Percentiles rank a stretch among this genome's conserved stretches.
Conservation (phyloP, 2,113 vertebrate genomes). For the Echinops telfairi region DNA sequence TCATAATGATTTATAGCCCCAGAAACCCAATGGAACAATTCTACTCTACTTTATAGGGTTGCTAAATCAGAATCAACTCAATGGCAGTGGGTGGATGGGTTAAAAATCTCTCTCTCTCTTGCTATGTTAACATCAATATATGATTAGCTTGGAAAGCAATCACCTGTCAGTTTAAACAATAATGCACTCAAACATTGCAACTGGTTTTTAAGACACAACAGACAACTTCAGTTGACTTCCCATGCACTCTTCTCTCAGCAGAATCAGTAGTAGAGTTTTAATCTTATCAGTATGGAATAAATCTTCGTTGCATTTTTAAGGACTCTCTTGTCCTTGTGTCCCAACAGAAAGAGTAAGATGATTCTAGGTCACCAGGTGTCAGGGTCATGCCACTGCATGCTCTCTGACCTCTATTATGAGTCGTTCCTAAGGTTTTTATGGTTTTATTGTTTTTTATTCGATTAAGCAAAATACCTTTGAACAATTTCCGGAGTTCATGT, state of each 20-base stretch:
- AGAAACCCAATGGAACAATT: too few species aligned
- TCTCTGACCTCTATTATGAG: not conserved
- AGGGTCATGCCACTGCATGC: rapidly evolving
- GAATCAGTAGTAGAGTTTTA: conserved; percentile 4
- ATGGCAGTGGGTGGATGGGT: too few species aligned
- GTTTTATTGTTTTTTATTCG: conserved; percentile 61
- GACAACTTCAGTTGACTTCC: conserved; percentile 53
- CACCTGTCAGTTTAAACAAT: conserved; percentile 62
- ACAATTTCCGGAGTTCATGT: not conserved
- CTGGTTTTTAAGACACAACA: conserved; percentile 74
- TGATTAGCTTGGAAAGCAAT: conserved; percentile 79
- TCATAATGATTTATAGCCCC: too few species aligned
- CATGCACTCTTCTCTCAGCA: conserved; percentile 39
- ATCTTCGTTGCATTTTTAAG: conserved; percentile 49
- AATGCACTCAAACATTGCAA: conserved; percentile 70
- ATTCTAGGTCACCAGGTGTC: not conserved
- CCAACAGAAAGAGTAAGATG: not conserved
- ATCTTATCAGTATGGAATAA: not conserved
- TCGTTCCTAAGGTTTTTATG: conserved; percentile 64
- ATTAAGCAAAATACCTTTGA: not conserved
- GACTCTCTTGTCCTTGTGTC: not conserved
- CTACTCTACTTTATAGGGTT: too few species aligned
- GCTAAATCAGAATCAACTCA: too few species aligned
- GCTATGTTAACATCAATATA: conserved; percentile 59
- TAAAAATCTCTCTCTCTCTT: conserved; percentile 3